These are phyloP conservation scores for Sylvia atricapilla DNA, from an alignment of 2,113 vertebrate species.

Conservation along the genomic window DNA sequence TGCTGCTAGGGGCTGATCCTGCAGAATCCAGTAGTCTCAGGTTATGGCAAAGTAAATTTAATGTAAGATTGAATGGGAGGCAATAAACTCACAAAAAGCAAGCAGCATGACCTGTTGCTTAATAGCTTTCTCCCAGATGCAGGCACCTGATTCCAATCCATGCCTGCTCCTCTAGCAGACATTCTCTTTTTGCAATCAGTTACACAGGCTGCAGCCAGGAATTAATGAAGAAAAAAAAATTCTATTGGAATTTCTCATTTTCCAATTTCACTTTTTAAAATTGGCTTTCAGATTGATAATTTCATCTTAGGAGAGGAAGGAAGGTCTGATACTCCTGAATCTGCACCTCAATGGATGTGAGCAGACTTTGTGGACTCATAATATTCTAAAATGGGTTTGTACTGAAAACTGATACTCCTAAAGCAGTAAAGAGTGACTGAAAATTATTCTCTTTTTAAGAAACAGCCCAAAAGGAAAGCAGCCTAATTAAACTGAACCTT, in stretches of 20 bases:
- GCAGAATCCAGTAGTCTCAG: background rate
- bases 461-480: background rate
- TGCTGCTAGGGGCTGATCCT: slow-evolving; percentile 22
- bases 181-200: background rate
- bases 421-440: background rate
- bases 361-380: background rate
- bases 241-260: background rate
- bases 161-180: background rate
- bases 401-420: background rate
- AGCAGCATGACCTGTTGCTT: slow-evolving; percentile 1
- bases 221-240: background rate
- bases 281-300: background rate
- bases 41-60: slow-evolving; percentile 23
- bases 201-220: background rate
- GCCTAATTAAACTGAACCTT: background rate
- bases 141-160: background rate
- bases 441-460: background rate
- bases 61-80: slow-evolving; percentile 14
- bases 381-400: background rate
- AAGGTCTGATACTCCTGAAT: background rate
- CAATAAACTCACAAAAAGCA: background rate
- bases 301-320: background rate
- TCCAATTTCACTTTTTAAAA: background rate
- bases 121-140: background rate
- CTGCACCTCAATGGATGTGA: background rate